Percentiles rank a stretch among this genome's conserved stretches.
These are phyloP conservation scores for Neodontobutis hainanensis DNA, from an alignment of 2,113 vertebrate genomes.

Conservation along the genomic window DNA sequence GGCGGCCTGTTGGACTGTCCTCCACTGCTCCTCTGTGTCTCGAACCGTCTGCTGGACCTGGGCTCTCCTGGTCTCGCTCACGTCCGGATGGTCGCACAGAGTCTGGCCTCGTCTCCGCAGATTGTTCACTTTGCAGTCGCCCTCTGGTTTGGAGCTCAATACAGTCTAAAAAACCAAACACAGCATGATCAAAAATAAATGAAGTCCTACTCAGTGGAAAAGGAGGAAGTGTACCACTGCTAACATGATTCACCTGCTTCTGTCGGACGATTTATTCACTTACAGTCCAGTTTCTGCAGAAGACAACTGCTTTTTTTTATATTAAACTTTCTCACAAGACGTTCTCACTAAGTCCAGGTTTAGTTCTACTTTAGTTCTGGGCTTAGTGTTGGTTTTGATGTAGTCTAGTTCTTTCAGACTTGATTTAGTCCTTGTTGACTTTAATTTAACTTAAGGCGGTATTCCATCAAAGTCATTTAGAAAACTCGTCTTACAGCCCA, in stretches of 20 bases:
- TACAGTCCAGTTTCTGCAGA: not conserved
- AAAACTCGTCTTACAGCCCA: no score
- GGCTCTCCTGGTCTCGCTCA: slow-evolving; percentile 39
- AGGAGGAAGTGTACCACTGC: not conserved
- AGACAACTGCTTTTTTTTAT: no score
- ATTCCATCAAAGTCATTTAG: no score
- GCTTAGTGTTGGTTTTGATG: no score
- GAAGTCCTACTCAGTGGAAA: not conserved
- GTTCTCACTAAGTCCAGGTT: no score
- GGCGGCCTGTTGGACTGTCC: slow-evolving; percentile 49
- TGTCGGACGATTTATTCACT: no score
- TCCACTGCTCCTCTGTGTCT: slow-evolving; percentile 74
- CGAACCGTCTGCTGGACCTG: slow-evolving; percentile 54
- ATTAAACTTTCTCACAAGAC: no score
- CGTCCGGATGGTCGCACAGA: slow-evolving; percentile 56
- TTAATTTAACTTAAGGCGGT: no score
- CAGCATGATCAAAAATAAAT: not conserved
- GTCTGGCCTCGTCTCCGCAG: slow-evolving; percentile 62
- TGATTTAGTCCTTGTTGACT: no score
- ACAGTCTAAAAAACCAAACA: slow-evolving; percentile 45
- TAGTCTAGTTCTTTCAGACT: no score
- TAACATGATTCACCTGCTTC: no score
- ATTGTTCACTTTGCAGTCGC: slow-evolving; percentile 69
- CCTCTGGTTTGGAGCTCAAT: slow-evolving; percentile 65
- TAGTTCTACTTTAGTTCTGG: no score